phyloP scores from a whole-genome alignment of 1,140 invertebrate genomes.

The Leptopilina boulardi region DNA sequence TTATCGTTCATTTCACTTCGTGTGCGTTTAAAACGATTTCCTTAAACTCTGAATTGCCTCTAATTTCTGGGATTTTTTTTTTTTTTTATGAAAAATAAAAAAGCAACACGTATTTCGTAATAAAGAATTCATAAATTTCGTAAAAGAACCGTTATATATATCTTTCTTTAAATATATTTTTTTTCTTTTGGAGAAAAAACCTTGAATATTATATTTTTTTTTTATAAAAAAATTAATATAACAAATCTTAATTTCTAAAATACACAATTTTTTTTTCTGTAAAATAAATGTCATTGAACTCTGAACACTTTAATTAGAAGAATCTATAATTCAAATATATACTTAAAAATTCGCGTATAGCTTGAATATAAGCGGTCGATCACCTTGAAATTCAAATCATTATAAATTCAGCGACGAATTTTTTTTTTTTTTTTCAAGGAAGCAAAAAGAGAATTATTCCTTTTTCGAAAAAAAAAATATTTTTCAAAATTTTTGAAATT shows the following conservation, averaged over 20 bases:
- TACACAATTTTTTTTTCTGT: not conserved
- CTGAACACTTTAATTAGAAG: not conserved
- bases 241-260: no score
- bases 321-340: not conserved
- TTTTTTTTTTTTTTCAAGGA: not conserved
- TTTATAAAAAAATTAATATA: not conserved
- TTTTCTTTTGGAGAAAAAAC: not conserved
- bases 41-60: not conserved
- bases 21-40: no score
- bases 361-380: not conserved
- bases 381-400: conserved; percentile 1
- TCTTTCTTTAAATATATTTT: not conserved
- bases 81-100: not conserved
- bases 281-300: not conserved
- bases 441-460: no score
- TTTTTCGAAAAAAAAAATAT: no score
- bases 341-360: not conserved
- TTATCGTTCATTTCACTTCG: no score
- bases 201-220: not conserved
- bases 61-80: no score
- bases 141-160: no score
- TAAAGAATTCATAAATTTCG: no score
- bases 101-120: not conserved
- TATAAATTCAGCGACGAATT: not conserved
- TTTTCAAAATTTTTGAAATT: no score